These are phyloP conservation scores for Drosophila paracracens DNA, from an alignment of 2,888 invertebrate species.

Conservation along the genomic window DNA sequence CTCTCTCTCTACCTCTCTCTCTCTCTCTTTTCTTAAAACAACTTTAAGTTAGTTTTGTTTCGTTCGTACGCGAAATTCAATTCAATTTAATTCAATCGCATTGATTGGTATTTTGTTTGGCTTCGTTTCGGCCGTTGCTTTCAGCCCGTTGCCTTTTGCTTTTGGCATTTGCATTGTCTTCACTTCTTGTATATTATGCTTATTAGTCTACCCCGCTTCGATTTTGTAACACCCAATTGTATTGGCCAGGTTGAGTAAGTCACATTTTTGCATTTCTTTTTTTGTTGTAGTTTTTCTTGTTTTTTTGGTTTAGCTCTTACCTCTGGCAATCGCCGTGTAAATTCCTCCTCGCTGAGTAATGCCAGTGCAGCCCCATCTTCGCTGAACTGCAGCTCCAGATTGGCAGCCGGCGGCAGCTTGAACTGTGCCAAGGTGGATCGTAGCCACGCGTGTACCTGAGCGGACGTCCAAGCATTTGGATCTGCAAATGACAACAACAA, in stretches of 20 bases:
- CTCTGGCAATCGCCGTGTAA: constrained; percentile 92
- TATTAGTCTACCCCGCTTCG: constrained; percentile 51
- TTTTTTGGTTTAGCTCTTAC: constrained; percentile 85
- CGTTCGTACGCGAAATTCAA: constrained; percentile 73
- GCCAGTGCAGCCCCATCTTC: constrained; percentile 92
- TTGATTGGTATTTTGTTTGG: constrained; percentile 65
- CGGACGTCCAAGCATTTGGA: constrained; percentile 93
- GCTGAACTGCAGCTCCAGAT: constrained; percentile 91
- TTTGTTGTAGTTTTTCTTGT: not conserved
- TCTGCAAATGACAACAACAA: constrained; percentile 87
- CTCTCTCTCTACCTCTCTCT: not conserved
- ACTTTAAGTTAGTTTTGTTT: constrained; percentile 33
- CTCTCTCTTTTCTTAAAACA: constrained; percentile 15
- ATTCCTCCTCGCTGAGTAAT: constrained; percentile 93
- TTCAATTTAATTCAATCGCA: constrained; percentile 74
- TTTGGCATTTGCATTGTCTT: constrained; percentile 61
- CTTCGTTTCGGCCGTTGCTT: constrained; percentile 34
- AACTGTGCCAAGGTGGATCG: constrained; percentile 94
- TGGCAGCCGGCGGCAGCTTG: constrained; percentile 89
- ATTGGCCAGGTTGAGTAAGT: constrained; percentile 54
- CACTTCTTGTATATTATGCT: constrained; percentile 52
- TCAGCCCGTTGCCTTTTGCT: constrained; percentile 28
- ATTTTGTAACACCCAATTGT: constrained; percentile 69
- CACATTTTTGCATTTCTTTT: constrained; percentile 24
- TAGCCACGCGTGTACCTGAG: constrained; percentile 95